phyloP scores from a whole-genome alignment of 2,797 vertebrate species.

The Phataginus tetradactyla region DNA sequence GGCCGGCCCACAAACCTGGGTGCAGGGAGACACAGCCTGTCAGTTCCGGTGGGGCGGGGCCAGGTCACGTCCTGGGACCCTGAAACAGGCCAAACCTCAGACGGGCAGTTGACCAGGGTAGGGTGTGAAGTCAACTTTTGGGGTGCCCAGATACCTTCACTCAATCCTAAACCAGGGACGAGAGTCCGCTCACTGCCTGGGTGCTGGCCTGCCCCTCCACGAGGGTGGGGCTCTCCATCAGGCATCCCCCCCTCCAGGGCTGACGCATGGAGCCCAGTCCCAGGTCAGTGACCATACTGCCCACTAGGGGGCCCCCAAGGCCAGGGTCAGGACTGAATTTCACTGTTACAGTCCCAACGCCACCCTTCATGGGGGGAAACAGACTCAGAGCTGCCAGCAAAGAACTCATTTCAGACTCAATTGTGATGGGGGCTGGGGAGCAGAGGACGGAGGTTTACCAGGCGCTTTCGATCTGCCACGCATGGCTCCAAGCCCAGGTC shows the following conservation, averaged over 20 bases:
- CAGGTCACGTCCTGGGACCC: background rate
- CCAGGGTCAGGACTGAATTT: background rate
- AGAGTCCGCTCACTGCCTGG: background rate
- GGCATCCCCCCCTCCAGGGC: too few species aligned
- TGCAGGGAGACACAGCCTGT: background rate
- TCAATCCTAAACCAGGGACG: background rate
- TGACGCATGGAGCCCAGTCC: too few species aligned
- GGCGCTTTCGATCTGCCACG: background rate
- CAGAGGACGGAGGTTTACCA: background rate
- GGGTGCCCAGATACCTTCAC: background rate
- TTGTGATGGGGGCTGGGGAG: fast-evolving
- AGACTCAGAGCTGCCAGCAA: background rate
- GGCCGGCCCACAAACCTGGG: conserved; percentile 90
- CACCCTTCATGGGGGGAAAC: background rate
- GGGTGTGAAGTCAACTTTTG: background rate
- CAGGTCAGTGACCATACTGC: background rate
- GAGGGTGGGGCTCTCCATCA: background rate
- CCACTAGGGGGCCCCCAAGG: background rate
- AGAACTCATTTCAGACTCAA: background rate
- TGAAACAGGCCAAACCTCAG: background rate
- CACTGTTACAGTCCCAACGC: too few species aligned
- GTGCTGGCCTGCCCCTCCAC: background rate
- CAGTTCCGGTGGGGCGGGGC: background rate
- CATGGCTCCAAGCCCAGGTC: too few species aligned
- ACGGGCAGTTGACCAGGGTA: background rate